A percentile compares a stretch with the other conserved stretches of the same genome.
phyloP scores from a whole-genome alignment of 2,888 invertebrate genomes.

The Tricholauxania praeusta region DNA sequence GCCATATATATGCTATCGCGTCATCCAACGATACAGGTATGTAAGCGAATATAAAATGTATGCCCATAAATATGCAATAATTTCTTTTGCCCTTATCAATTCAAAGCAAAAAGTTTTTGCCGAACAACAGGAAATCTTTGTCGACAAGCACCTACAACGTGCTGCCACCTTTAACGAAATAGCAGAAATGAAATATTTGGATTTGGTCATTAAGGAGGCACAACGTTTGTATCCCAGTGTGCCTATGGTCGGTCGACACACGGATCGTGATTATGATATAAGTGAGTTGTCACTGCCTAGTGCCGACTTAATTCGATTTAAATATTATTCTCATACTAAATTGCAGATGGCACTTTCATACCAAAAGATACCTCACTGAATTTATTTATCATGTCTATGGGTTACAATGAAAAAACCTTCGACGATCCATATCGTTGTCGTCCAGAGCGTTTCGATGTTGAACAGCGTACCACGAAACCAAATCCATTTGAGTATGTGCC shows the following conservation, averaged over 20 bases:
- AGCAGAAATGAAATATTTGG: conserved; percentile 63
- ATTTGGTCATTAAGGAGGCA: conserved; percentile 62
- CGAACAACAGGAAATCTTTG: conserved; percentile 69
- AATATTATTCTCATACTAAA: conserved; percentile 5
- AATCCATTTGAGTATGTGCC: conserved; percentile 72
- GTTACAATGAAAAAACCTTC: conserved; percentile 59
- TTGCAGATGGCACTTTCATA: conserved; percentile 59
- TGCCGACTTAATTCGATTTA: background rate
- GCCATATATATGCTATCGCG: conserved; percentile 70
- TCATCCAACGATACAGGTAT: conserved; percentile 70
- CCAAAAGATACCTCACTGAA: conserved; percentile 56
- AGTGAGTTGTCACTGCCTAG: conserved; percentile 50
- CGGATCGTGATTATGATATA: conserved; percentile 57
- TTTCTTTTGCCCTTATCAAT: conserved; percentile 51
- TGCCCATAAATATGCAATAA: conserved; percentile 27
- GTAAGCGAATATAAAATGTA: conserved; percentile 36
- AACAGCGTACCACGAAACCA: conserved; percentile 58
- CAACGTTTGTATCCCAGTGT: conserved; percentile 64
- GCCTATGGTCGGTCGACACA: conserved; percentile 57
- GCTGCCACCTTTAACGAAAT: conserved; percentile 60
- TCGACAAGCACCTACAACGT: conserved; percentile 52
- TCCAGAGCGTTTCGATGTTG: conserved; percentile 71
- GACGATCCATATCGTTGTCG: conserved; percentile 60
- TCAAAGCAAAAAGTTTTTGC: conserved; percentile 67
- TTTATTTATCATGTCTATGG: conserved; percentile 56